Percentiles rank a stretch among this genome's conserved stretches.
These are phyloP conservation scores for Gymnorhina tibicen DNA, from an alignment of 2,113 vertebrate genomes.

Conservation along the genomic window DNA sequence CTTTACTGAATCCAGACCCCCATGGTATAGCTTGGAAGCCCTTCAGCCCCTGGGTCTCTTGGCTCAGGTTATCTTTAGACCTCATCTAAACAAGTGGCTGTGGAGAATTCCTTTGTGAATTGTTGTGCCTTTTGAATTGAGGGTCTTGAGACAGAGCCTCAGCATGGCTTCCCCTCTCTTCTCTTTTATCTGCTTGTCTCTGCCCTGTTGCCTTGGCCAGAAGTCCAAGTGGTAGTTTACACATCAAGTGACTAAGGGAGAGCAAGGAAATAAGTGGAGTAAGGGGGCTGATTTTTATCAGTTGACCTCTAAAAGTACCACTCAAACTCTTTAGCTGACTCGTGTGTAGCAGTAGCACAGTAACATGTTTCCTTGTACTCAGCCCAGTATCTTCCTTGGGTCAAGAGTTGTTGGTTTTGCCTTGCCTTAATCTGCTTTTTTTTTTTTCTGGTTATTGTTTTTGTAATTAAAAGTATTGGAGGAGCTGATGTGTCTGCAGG, in stretches of 20 bases:
- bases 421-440: neutral
- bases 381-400: neutral
- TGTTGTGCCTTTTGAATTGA: neutral
- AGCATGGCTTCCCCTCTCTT: accelerated
- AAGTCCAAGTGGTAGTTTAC: neutral
- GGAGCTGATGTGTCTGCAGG: neutral
- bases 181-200: neutral
- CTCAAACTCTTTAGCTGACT: neutral
- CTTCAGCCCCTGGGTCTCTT: no score
- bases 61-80: neutral
- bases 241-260: neutral
- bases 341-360: neutral
- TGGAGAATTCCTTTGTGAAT: neutral
- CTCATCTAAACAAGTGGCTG: neutral
- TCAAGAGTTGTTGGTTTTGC: neutral
- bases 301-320: neutral
- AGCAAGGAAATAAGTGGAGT: neutral
- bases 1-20: no score
- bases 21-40: no score
- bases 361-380: accelerated
- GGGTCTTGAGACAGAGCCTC: no score
- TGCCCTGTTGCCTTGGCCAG: neutral
- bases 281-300: accelerated
- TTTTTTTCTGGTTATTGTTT: neutral
- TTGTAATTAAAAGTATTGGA: neutral